A percentile compares a stretch with the other conserved stretches of the same genome.
Conservation (phyloP, 2,113 vertebrate genomes). For the Aptenodytes patagonicus region DNA sequence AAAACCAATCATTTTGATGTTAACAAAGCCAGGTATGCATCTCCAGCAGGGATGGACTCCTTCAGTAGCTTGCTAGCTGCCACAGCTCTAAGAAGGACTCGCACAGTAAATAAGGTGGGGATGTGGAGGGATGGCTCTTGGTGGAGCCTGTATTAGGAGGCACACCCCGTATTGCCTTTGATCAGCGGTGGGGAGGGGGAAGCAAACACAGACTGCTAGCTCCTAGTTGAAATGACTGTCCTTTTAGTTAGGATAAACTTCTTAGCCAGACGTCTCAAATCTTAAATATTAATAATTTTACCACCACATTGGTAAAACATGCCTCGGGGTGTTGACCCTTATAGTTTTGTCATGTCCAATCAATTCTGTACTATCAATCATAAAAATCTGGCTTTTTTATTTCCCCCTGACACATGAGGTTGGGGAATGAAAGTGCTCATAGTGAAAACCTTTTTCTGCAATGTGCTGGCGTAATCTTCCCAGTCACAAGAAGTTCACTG, state of each 20-base stretch:
- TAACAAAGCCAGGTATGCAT: background rate
- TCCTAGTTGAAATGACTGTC: background rate
- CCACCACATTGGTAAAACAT: background rate
- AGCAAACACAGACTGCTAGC: background rate
- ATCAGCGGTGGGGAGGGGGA: background rate
- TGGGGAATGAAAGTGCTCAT: background rate
- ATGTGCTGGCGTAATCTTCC: background rate
- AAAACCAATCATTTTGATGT: background rate
- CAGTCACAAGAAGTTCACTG: background rate
- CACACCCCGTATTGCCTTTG: rapidly evolving
- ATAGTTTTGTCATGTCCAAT: background rate
- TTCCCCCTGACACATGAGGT: background rate
- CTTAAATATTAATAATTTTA: background rate
- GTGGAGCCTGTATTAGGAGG: background rate
- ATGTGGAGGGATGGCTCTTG: background rate
- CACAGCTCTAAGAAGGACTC: background rate
- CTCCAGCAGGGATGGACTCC: background rate
- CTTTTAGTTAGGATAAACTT: background rate
- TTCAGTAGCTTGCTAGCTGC: background rate
- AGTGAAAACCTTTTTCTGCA: background rate
- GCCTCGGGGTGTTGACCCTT: background rate
- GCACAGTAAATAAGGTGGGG: background rate
- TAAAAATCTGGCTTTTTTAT: background rate
- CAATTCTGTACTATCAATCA: background rate
- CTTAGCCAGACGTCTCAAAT: background rate